phyloP scores from a whole-genome alignment of 1,140 invertebrate species.

The Latrodectus geometricus region DNA sequence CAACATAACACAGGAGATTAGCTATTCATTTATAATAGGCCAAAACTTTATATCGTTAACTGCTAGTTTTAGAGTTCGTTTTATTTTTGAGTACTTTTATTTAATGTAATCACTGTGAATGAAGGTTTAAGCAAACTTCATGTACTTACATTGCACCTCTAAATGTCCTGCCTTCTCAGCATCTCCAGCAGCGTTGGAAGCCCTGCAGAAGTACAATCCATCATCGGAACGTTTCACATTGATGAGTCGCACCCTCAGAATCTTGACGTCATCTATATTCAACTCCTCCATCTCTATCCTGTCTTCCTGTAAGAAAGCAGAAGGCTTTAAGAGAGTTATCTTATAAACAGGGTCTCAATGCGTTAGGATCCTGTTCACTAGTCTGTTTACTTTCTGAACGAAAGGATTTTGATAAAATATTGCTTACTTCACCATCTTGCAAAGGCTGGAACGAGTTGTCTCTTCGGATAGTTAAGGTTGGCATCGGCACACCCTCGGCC shows the following conservation, averaged over 20 bases:
- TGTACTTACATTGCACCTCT: constrained; percentile 49
- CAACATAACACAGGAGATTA: too few species aligned
- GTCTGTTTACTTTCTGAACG: too few species aligned
- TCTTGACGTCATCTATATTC: constrained; percentile 2
- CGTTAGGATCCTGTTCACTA: too few species aligned
- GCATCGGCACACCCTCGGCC: constrained; percentile 81
- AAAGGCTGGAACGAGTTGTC: constrained; percentile 64
- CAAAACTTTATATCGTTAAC: too few species aligned
- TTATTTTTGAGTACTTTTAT: too few species aligned
- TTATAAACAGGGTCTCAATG: too few species aligned
- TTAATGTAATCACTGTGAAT: too few species aligned
- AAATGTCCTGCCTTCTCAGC: constrained; percentile 74
- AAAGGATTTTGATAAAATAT: background rate
- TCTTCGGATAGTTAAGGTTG: constrained; percentile 78
- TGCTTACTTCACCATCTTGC: constrained; percentile 12
- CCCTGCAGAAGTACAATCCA: constrained; percentile 70
- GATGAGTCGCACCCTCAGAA: constrained; percentile 19
- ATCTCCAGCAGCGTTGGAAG: constrained; percentile 75
- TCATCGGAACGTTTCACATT: constrained; percentile 36
- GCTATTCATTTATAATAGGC: too few species aligned
- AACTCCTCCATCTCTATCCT: constrained; percentile 17
- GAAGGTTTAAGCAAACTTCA: background rate
- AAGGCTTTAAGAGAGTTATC: too few species aligned
- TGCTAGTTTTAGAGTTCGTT: too few species aligned
- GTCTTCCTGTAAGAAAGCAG: background rate